Conservation (phyloP, 2,113 vertebrate species). For the Rhagologus leucostigma region DNA sequence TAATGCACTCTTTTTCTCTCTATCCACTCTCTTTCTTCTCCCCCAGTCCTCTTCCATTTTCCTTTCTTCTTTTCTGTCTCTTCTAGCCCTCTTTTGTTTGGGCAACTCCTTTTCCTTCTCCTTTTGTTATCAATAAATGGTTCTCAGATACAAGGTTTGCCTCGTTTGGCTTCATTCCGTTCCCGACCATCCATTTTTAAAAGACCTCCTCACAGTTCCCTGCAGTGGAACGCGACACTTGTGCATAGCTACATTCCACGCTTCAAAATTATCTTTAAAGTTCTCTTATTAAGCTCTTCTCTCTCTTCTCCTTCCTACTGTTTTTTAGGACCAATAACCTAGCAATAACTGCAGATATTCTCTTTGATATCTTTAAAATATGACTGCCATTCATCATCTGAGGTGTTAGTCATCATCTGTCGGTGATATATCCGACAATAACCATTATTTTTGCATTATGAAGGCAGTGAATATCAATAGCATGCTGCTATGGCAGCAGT, state of each 20-base stretch:
- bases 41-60: no score
- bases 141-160: no score
- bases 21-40: no score
- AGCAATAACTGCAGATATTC: background rate
- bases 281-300: background rate
- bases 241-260: background rate
- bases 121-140: no score
- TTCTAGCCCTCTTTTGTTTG: no score
- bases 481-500: background rate
- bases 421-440: background rate
- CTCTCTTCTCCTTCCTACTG: background rate
- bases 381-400: background rate
- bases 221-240: background rate
- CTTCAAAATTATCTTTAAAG: background rate
- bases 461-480: background rate
- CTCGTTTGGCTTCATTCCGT: no score
- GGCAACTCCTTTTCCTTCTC: no score
- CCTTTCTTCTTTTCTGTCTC: no score
- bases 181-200: no score
- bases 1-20: no score
- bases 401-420: background rate
- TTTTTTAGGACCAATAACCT: background rate
- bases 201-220: no score
- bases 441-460: background rate
- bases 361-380: background rate